Base-by-base conservation (phyloP, 2,888 invertebrate genomes). In the Microctonus brassicae region DNA sequence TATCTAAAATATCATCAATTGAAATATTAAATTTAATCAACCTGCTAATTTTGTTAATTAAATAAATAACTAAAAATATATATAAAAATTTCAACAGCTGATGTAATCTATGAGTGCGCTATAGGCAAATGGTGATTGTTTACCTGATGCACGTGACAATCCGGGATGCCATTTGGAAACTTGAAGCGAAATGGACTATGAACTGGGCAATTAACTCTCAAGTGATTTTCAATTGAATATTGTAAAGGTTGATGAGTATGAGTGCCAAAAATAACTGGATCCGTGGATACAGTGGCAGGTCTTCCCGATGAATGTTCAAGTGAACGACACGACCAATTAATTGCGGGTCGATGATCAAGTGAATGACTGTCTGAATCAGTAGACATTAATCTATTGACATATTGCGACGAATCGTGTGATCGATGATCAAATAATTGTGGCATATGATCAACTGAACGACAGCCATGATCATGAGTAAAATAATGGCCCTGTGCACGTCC, bases 161-260 rank as follows among this genome's bases (percentile, higher is more conserved):
- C 90, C 47, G 88, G 86, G 33, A 88, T 89, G 53, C 90, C 90
- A 82, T 90, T 90, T 73, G 89, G 88, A 83, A 89, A 89, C 74
- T 90, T 88, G 84, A 92, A 93, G 76, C 94, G 89, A 86, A 92
- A 93, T 29, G 94, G 93, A 83, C 93, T 93, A 88, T 94, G 94
- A 82, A 94, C 93, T 60, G 94, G 94, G 83, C 94, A 94, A 82
- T 91, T 90, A 84, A 88, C 86, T 82, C 89, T 88, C 84, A 87
- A 90, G 73, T 86, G 88, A 78, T 84, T 89, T 88, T 89, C 88
- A 86, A 88, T 83, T 82, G 89, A 74, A 55, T 73, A 74, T 81
- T 88, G 87, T 87, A 89, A 81, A 86, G 90, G 85, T 87, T 89
- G 83, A 88, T 91, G 88, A 83, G 90, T 86, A 89, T 87, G 88